Conservation (phyloP, 2,797 vertebrate genomes). For the Rousettus madagascariensis region DNA sequence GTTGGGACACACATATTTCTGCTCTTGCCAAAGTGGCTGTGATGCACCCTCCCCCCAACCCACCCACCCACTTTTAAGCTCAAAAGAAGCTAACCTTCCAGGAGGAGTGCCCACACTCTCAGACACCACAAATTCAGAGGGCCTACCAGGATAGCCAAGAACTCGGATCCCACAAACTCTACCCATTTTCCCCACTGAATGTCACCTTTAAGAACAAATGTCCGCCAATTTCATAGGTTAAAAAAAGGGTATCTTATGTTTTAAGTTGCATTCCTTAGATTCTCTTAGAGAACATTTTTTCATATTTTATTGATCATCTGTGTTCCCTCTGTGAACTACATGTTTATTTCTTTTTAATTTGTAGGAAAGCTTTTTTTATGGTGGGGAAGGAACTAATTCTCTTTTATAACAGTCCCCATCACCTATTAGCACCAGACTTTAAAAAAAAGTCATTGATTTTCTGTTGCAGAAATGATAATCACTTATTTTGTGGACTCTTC, state of each 20-base stretch:
- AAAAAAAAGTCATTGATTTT: neutral
- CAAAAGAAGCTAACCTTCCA: neutral
- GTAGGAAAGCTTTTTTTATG: neutral
- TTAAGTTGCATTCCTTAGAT: neutral
- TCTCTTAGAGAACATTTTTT: neutral
- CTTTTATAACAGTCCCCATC: neutral
- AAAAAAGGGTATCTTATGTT: neutral
- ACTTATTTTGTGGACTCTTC: neutral
- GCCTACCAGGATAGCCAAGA: neutral
- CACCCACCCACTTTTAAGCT: neutral
- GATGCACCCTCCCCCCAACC: neutral
- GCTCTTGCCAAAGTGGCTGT: neutral
- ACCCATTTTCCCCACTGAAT: neutral
- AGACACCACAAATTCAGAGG: neutral
- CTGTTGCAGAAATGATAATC: neutral
- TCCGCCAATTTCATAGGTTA: neutral
- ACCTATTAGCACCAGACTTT: neutral
- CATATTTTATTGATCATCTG: neutral
- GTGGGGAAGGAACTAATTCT: neutral
- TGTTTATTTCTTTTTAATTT: conserved; percentile 10
- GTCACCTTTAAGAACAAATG: neutral
- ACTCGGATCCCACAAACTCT: neutral
- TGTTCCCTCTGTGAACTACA: neutral
- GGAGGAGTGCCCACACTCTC: no score
- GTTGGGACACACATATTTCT: neutral